Base-by-base conservation (phyloP, 1,140 invertebrate species). In the Procambarus clarkii region DNA sequence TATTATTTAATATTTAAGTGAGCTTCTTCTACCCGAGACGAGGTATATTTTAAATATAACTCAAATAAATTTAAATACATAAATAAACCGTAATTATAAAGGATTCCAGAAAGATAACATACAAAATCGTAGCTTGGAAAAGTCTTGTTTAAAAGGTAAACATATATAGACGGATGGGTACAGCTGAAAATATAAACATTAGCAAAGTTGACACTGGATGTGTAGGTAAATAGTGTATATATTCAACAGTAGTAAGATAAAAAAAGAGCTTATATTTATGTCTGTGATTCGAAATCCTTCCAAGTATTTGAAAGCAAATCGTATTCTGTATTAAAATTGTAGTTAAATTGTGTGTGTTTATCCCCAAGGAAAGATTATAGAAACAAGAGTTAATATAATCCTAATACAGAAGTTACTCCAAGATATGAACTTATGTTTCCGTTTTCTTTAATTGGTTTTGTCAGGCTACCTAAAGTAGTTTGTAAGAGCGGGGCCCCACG, bases 211-310 rank as follows among this genome's bases (percentile, higher is more conserved):
- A 50, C 44, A 24, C n/a, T 60, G 45, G 46, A 74, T 71, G 48
- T 24, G 46, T 13, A 71, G 11, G 45, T 11, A 76, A n/a, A 46
- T 69, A 46, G 13, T 64, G 84, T 50, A 15, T 3, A 76, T 71
- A 69, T 21, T 86, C 34, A 13, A 48, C 21, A 76, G 21, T n/a
- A n/a, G 34, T 44, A 82, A 58, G 34, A 58, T 44, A 58, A 34
- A 34, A 34, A 76, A 34, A 76, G 69, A 86, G 84, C 84, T 86
- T 86, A 86, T 86, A 48, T 13, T 76, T 86, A 74, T 86, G 45
- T 64, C 84, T 86, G 84, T 86, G 84, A 86, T 86, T 76, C 71
- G 71, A 50, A 48, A 86, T 60, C 84, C 84, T 86, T 86, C 84
- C 84, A 86, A 76, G 44, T 74, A 76, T 50, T 76, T 86, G 76